A percentile compares a stretch with the other conserved stretches of the same genome.
Evolutionary conservation across 2,888 invertebrate genomes (phyloP).

Genomic region (Drosophila atripex): DNA sequence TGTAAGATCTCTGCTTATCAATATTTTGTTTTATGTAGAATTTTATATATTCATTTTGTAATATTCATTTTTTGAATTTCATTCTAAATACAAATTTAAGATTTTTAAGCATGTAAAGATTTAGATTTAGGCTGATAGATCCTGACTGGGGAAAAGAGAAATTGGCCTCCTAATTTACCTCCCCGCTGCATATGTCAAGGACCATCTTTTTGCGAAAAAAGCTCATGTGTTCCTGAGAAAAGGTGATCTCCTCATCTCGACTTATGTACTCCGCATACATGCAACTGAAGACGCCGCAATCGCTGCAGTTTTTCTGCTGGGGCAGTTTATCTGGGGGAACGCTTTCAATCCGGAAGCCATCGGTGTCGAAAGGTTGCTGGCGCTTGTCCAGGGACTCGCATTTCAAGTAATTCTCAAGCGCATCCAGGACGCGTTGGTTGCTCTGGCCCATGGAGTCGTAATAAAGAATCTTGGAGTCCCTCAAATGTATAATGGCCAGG

Average conservation of each 20-base stretch:
- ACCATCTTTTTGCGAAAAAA: slow-evolving; percentile 85
- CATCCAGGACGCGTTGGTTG: slow-evolving; percentile 89
- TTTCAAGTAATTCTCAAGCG: slow-evolving; percentile 89
- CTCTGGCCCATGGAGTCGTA: slow-evolving; percentile 95
- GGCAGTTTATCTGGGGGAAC: slow-evolving; percentile 89
- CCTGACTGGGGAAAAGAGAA: too few relatives aligned
- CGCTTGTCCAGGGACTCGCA: slow-evolving; percentile 95
- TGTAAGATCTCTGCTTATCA: too few relatives aligned
- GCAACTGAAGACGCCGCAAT: slow-evolving; percentile 98
- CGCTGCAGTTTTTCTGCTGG: slow-evolving; percentile 96
- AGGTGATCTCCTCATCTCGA: slow-evolving; percentile 90
- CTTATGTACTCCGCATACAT: slow-evolving; percentile 96
- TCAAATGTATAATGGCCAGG: slow-evolving; percentile 93
- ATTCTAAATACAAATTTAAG: too few relatives aligned
- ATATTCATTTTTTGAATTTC: too few relatives aligned
- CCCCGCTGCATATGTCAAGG: slow-evolving; percentile 82
- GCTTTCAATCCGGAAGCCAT: slow-evolving; percentile 88
- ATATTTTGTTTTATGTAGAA: too few relatives aligned
- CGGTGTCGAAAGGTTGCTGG: slow-evolving; percentile 88
- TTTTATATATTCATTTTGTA: too few relatives aligned
- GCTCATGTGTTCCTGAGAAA: slow-evolving; percentile 92
- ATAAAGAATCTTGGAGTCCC: slow-evolving; percentile 89
- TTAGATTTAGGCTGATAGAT: too few relatives aligned
- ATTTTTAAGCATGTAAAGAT: too few relatives aligned
- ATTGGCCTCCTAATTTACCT: neutral